These are phyloP conservation scores for Tetrax tetrax DNA, from an alignment of 2,113 vertebrate species.

Conservation along the genomic window DNA sequence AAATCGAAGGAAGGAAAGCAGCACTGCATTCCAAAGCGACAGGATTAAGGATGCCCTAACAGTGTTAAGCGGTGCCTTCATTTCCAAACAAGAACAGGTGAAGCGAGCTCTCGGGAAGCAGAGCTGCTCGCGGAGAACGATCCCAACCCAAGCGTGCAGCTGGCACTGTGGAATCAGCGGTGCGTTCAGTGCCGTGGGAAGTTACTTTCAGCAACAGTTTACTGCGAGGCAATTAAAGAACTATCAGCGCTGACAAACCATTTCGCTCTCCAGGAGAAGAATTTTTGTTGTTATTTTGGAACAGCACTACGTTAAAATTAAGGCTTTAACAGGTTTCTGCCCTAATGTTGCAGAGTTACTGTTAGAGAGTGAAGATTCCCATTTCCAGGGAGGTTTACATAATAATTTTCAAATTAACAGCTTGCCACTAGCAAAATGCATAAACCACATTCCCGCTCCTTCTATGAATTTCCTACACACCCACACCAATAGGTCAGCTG, in stretches of 20 bases:
- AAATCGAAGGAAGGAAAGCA: neutral
- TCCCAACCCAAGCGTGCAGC: neutral
- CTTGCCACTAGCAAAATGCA: neutral
- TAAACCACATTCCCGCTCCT: neutral
- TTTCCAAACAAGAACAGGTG: neutral
- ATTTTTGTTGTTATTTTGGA: neutral
- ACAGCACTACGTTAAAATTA: neutral
- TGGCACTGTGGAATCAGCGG: neutral
- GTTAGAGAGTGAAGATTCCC: neutral
- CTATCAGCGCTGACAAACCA: neutral
- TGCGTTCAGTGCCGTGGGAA: neutral
- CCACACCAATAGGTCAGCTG: neutral
- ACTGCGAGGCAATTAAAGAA: neutral
- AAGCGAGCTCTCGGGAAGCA: neutral
- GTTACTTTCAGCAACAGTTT: neutral
- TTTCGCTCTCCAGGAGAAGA: neutral
- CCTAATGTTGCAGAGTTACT: neutral
- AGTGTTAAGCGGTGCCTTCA: neutral
- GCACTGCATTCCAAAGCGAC: neutral
- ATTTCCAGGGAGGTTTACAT: neutral
- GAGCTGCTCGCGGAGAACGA: neutral
- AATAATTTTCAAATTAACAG: neutral
- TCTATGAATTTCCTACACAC: neutral
- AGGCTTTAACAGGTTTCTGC: neutral
- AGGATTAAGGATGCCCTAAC: neutral